A percentile compares a stretch with the other conserved stretches of the same genome.
Evolutionary conservation across 2,113 vertebrate genomes (phyloP).

Genomic region (Tautogolabrus adspersus): DNA sequence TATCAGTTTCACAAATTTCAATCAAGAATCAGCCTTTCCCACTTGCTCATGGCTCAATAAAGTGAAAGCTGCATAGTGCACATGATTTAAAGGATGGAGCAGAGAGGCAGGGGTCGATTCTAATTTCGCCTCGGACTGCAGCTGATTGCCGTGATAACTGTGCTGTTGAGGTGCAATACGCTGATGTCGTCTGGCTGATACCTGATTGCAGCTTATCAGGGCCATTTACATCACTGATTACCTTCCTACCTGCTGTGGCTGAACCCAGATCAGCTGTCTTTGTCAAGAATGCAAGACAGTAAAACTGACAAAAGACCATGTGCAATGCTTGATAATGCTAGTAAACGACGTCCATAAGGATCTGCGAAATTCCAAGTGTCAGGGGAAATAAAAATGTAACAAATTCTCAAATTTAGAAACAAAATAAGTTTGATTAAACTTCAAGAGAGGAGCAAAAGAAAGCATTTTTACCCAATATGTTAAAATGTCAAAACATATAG

Average conservation of each 20-base stretch:
- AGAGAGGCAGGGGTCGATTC: conserved; percentile 71
- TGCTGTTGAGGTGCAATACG: conserved; percentile 69
- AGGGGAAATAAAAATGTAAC: background rate
- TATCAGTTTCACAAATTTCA: background rate
- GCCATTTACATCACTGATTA: conserved; percentile 63
- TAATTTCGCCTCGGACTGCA: conserved; percentile 61
- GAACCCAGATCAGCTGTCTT: conserved; percentile 30
- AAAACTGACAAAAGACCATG: conserved; percentile 25
- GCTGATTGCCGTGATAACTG: conserved; percentile 68
- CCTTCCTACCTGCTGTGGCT: conserved; percentile 30
- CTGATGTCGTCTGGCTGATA: conserved; percentile 69
- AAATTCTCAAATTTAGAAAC: too few relatives aligned
- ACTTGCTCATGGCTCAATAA: background rate
- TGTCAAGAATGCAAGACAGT: conserved; percentile 8
- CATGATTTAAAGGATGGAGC: conserved; percentile 49
- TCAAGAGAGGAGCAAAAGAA: too few relatives aligned
- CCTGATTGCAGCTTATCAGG: conserved; percentile 75
- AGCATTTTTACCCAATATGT: too few relatives aligned
- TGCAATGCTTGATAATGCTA: background rate
- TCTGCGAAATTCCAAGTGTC: background rate
- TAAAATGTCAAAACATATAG: too few relatives aligned
- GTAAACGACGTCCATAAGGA: background rate
- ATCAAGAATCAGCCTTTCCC: conserved; percentile 2
- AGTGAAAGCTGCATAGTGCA: conserved; percentile 27
- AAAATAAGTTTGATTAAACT: too few relatives aligned